A percentile compares a stretch with the other conserved stretches of the same genome.
phyloP scores from a whole-genome alignment of 1,140 invertebrate species.

The Drosophila teissieri region DNA sequence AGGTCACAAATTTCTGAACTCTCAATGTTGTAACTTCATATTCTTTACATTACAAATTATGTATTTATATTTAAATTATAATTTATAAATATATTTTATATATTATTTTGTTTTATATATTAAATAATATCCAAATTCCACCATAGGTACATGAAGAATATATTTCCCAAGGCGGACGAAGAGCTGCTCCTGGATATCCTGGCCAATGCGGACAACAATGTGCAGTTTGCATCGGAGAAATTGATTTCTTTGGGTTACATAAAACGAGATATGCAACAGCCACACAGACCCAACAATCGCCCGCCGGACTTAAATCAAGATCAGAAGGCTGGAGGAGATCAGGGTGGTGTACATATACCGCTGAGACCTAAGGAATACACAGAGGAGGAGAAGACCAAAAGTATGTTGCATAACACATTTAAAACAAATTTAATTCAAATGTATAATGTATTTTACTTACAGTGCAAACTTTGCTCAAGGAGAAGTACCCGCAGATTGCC shows the following conservation, averaged over 20 bases:
- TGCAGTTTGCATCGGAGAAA: slow-evolving; percentile 92
- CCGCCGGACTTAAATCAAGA: slow-evolving; percentile 69
- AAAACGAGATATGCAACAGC: slow-evolving; percentile 89
- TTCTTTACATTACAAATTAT: not conserved
- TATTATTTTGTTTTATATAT: too few species aligned
- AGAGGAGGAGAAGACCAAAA: slow-evolving; percentile 89
- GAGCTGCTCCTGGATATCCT: slow-evolving; percentile 93
- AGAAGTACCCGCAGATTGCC: slow-evolving; percentile 90
- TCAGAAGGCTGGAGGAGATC: slow-evolving; percentile 29
- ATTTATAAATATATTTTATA: too few species aligned
- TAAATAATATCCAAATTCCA: not conserved
- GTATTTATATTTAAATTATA: too few species aligned
- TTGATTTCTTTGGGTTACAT: slow-evolving; percentile 91
- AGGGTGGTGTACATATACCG: slow-evolving; percentile 76
- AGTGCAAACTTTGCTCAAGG: slow-evolving; percentile 91
- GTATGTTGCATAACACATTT: slow-evolving; percentile 85
- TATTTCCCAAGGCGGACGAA: slow-evolving; percentile 96
- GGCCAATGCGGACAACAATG: slow-evolving; percentile 94
- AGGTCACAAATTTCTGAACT: not conserved
- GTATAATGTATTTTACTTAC: slow-evolving; percentile 50
- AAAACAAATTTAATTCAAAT: not conserved
- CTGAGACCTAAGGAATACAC: slow-evolving; percentile 88
- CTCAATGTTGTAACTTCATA: slow-evolving; percentile 22
- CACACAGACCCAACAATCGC: slow-evolving; percentile 67
- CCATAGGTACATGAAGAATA: slow-evolving; percentile 93